A percentile compares a stretch with the other conserved stretches of the same genome.
Conservation (phyloP, 2,113 vertebrate species). For the Pseudopipra pipra region DNA sequence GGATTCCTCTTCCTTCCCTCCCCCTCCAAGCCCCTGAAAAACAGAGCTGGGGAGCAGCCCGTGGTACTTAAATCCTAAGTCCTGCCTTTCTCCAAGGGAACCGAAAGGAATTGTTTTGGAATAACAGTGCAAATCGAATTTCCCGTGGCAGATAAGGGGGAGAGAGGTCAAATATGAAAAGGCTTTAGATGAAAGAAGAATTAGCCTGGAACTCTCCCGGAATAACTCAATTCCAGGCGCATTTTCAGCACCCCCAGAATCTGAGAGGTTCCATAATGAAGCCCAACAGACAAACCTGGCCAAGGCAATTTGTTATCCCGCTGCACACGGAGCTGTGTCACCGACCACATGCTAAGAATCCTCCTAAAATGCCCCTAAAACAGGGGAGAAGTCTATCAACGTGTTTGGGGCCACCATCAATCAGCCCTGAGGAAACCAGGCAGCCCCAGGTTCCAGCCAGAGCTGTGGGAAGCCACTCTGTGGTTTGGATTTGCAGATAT, state of each 20-base stretch:
- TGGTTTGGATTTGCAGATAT: not conserved
- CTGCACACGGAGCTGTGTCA: not conserved
- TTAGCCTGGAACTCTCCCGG: not conserved
- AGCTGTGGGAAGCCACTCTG: not conserved
- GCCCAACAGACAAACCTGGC: not conserved
- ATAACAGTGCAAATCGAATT: slow-evolving; percentile 58
- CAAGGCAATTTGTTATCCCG: not conserved
- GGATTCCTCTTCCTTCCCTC: not conserved
- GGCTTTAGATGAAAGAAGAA: slow-evolving; percentile 48
- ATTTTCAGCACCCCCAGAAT: not conserved
- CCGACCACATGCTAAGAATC: not conserved
- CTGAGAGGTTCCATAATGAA: not conserved
- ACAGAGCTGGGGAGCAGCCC: not conserved
- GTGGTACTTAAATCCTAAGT: not conserved
- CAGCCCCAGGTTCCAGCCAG: not conserved
- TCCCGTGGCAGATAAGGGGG: not conserved
- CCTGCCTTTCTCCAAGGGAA: not conserved
- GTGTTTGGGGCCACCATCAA: not conserved
- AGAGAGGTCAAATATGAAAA: slow-evolving; percentile 26
- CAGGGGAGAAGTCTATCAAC: not conserved
- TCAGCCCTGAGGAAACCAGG: not conserved
- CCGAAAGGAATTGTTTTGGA: slow-evolving; percentile 48
- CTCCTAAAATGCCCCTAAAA: not conserved
- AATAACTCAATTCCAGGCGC: not conserved
- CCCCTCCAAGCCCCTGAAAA: not conserved